Base-by-base conservation (phyloP, 2,888 invertebrate species). In the Plebejus argus region DNA sequence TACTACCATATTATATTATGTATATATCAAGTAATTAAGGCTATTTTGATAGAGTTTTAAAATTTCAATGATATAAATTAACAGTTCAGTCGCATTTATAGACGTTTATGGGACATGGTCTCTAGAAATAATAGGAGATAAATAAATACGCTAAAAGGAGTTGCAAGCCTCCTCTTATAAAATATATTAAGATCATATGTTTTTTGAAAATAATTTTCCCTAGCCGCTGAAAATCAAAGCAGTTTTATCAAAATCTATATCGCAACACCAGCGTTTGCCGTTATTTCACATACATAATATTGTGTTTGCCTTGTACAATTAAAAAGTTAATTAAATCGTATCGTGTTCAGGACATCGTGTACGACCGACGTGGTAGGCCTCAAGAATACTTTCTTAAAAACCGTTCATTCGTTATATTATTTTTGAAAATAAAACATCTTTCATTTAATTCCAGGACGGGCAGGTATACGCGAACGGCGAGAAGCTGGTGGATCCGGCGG, bases 381-480 rank as follows among this genome's bases (percentile, higher is more conserved):
- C 1, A 53, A 53, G 18, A 5, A 53, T 3, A 18, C 4, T 53
- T 5, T 53, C 5, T 53, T 18, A 18, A 53, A 49, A 45, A 12
- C 0, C 3, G 49, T 53, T 1, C 4, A 4, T 18, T 53, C n/a
- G n/a, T n/a, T 18, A 18, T 53, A 1, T 18, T 5, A 0, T 53
- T 1, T 45, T 45, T 45, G 45, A 3, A 53, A 53, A 18, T 53
- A 53, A 53, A 53, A 53, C 4, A 53, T 5, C 3, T 53, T 15
- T 4, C 18, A 53, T 1, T 23, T 66, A 5, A 4, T 15, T 33
- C 86, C 95, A 96, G 88, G 95, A 97, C 86, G 97, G 97, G 28
- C 95, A 95, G 83, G 95, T 95, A 80, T 97, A 97, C 90, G 95
- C 95, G 81, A 97, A 97, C 87, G 97, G 97, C 18, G 96, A 97